Evolutionary conservation across 1,140 invertebrate genomes (phyloP).

Genomic region (Musca vetustissima): DNA sequence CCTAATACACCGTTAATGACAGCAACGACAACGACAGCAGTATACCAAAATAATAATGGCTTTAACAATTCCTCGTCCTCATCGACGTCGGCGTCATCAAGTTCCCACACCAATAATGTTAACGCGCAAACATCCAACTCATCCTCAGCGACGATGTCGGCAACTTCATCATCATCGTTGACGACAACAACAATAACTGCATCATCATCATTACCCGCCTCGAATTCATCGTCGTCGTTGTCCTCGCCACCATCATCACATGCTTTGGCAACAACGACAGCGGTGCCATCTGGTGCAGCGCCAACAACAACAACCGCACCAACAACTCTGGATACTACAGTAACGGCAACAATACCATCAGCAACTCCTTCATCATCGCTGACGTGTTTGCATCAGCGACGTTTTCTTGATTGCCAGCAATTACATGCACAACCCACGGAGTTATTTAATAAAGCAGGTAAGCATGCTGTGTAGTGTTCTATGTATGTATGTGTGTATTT

Average conservation of each 20-base stretch:
- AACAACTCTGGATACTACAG: slow-evolving; percentile 4
- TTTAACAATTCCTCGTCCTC: slow-evolving; percentile 7
- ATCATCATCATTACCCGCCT: slow-evolving; percentile 35
- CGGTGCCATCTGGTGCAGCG: slow-evolving; percentile 22
- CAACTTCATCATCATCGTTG: slow-evolving; percentile 43
- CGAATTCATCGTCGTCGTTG: slow-evolving; percentile 30
- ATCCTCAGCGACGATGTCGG: too few relatives aligned
- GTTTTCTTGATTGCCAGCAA: slow-evolving; percentile 44
- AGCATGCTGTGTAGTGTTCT: too few relatives aligned
- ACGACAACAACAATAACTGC: slow-evolving; percentile 47
- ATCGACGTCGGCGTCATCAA: too few relatives aligned
- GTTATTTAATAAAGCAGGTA: slow-evolving; percentile 27
- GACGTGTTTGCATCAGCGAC: slow-evolving; percentile 45
- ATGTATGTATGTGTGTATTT: too few relatives aligned
- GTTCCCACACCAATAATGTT: slow-evolving; percentile 28
- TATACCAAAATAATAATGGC: slow-evolving; percentile 22
- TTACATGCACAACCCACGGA: slow-evolving; percentile 34
- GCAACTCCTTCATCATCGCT: slow-evolving; percentile 24
- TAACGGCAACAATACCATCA: slow-evolving; percentile 11
- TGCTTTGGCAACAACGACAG: not conserved
- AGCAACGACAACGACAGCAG: slow-evolving; percentile 37
- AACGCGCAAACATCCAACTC: slow-evolving; percentile 50
- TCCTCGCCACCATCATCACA: slow-evolving; percentile 50
- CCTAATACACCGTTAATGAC: slow-evolving; percentile 44
- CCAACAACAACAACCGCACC: too few relatives aligned